Percentiles rank a stretch among this genome's conserved stretches.
phyloP scores from a whole-genome alignment of 2,797 vertebrate genomes.

The Enteromius viviparus region DNA sequence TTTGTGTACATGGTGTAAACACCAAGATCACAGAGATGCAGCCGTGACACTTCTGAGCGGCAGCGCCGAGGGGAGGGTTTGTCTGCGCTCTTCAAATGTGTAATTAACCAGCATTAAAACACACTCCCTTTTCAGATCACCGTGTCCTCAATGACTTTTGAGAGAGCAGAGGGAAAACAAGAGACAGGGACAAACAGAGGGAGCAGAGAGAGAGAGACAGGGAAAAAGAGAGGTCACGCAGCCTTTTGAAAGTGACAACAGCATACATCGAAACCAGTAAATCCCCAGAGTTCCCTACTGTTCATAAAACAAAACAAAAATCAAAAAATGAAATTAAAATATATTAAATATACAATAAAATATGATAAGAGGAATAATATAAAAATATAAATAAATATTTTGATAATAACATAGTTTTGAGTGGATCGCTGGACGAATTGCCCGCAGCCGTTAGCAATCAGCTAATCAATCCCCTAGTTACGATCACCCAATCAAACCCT shows the following conservation, averaged over 20 bases:
- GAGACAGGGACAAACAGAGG: neutral
- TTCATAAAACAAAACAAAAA: neutral
- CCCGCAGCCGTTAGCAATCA: too few relatives aligned
- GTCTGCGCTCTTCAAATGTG: conserved; percentile 34
- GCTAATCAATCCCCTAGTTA: too few relatives aligned
- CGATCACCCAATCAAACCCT: too few relatives aligned
- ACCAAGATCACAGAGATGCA: conserved; percentile 28
- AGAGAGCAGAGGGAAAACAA: conserved; percentile 9
- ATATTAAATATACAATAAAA: too few relatives aligned
- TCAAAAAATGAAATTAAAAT: fast-evolving
- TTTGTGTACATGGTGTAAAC: conserved; percentile 29
- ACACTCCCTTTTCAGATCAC: conserved; percentile 24
- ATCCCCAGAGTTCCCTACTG: neutral
- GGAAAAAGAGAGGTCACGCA: neutral
- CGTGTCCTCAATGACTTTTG: conserved; percentile 7
- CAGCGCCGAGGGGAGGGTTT: neutral
- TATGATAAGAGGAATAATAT: too few relatives aligned
- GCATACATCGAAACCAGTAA: neutral
- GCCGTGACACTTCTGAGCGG: conserved; percentile 33
- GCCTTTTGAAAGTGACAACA: neutral
- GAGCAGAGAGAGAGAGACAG: neutral
- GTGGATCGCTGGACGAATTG: too few relatives aligned
- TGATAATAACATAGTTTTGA: too few relatives aligned
- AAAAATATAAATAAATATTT: too few relatives aligned
- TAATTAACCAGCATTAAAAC: conserved; percentile 53